phyloP scores from a whole-genome alignment of 1,140 invertebrate species.

The Ctenoplectra terminalis region DNA sequence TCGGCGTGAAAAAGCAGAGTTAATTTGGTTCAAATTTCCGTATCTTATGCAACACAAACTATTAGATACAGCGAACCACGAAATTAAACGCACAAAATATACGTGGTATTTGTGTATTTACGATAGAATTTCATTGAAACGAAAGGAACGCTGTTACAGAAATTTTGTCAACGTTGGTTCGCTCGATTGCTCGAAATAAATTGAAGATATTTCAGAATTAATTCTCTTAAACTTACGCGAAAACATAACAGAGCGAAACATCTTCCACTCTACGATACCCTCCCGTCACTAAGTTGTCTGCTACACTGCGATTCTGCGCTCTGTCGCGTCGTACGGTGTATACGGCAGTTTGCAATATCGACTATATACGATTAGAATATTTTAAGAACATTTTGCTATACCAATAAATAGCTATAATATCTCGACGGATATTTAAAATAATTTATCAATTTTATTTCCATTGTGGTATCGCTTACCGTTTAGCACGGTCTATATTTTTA shows the following conservation, averaged over 20 bases:
- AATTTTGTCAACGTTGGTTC: not conserved
- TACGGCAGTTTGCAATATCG: not conserved
- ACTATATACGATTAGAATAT: not conserved
- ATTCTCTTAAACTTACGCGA: slow-evolving; percentile 53
- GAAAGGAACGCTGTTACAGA: not conserved
- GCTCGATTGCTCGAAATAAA: not conserved
- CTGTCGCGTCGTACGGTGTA: not conserved
- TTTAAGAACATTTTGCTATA: not conserved
- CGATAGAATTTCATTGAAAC: not conserved
- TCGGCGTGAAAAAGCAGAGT: not conserved
- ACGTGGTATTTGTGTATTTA: not conserved
- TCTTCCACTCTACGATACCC: slow-evolving; percentile 14
- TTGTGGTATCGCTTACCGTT: no score
- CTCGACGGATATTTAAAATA: no score
- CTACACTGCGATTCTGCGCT: slow-evolving; percentile 35
- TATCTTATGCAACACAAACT: slow-evolving; percentile 48
- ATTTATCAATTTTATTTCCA: no score
- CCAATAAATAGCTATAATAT: no score
- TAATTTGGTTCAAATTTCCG: slow-evolving; percentile 5
- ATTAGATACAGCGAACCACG: not conserved
- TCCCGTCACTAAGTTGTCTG: slow-evolving; percentile 34
- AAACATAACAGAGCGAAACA: slow-evolving; percentile 57
- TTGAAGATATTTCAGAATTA: not conserved
- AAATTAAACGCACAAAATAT: slow-evolving; percentile 2
- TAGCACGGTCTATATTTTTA: no score